Base-by-base conservation (phyloP, 2,113 vertebrate genomes). In the Xyrauchen texanus region DNA sequence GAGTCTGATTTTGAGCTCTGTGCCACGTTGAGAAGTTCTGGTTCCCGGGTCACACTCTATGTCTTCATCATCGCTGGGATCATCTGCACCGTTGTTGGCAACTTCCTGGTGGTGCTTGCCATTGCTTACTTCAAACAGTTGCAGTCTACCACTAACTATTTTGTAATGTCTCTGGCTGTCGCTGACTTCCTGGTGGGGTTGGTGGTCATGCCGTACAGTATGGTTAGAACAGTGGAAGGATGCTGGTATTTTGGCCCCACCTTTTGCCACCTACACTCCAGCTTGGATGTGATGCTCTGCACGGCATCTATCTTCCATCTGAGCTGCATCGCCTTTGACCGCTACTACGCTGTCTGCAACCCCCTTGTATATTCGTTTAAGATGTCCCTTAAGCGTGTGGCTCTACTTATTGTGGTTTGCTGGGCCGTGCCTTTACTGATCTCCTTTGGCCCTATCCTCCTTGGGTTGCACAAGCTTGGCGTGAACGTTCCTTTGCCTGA, bases 291-390 rank as follows among this genome's bases (percentile, higher is more conserved):
- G 58, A 93, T 94, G 93, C 90, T 94, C 1, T 93, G 93, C 85
- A 92, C 93, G 4, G 92, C 93, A 12, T 94, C 93, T 55, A 94
- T 94, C 76, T 92, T 94, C 60, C 93, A 94, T 71, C 88, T 94
- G 62, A 93, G 93, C 84, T 94, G 93, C 87, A 93, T 94, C 4
- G 91, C 93, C 6, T 92, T 92, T 16, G 93, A 94, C 78, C 92
- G 93, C 77, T 94, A 94, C 77, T 92, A 93, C 4, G 93, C 93
- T 0, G 92, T 94, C 63, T 94, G 93, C 85, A 91, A 93, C 85
- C 92, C 93, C 0, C 72, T 94, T 4, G 78, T 92, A 61, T 94
- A 94, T 81, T 82, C 88, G 47, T 82, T 90, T 67, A 94, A 92
- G 80, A 94, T 93, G 93, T 93, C 91, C 62, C 81, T 11, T 6